These are phyloP conservation scores for Heterohyrax brucei DNA, from an alignment of 2,797 vertebrate genomes.

Conservation along the genomic window DNA sequence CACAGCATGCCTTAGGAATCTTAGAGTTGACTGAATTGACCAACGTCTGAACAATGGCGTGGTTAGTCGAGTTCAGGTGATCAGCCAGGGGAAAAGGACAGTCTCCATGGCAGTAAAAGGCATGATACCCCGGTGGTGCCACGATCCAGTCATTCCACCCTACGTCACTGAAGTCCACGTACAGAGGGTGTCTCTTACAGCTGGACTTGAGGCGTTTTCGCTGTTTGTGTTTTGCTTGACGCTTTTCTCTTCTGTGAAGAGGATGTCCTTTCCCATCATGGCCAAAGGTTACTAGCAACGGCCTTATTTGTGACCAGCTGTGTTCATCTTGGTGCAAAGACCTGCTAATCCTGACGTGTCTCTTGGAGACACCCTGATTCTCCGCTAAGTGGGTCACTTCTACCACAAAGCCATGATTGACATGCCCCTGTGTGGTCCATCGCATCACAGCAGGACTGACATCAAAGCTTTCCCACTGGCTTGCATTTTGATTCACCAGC, in stretches of 20 bases:
- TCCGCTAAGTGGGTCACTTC: conserved; percentile 96
- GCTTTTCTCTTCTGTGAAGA: conserved; percentile 96
- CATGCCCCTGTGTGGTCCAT: conserved; percentile 95
- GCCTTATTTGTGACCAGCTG: conserved; percentile 97
- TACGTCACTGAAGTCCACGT: conserved; percentile 99
- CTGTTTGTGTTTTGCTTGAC: conserved; percentile 95
- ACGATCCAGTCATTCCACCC: conserved; percentile 99
- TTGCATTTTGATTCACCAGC: conserved; percentile 96
- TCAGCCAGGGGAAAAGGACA: conserved; percentile 98
- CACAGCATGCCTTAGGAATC: conserved; percentile 98
- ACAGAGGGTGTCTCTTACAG: conserved; percentile 97
- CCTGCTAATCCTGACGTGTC: conserved; percentile 97
- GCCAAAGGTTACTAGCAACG: conserved; percentile 97
- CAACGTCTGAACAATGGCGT: conserved; percentile 99
- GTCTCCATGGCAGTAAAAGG: conserved; percentile 99
- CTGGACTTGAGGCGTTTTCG: conserved; percentile 96
- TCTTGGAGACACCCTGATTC: conserved; percentile 91
- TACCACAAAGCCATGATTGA: conserved; percentile 98
- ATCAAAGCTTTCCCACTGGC: conserved; percentile 98
- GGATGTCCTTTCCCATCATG: conserved; percentile 97
- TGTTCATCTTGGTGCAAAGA: conserved; percentile 96
- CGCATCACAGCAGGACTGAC: conserved; percentile 96
- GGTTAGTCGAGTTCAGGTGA: conserved; percentile 99
- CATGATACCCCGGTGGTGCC: conserved; percentile 98
- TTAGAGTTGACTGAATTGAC: conserved; percentile 99